Evolutionary conservation across 2,113 vertebrate genomes (phyloP), one percentile per base, ranked within the genome.

Genomic region (Bostrychus sinensis): DNA sequence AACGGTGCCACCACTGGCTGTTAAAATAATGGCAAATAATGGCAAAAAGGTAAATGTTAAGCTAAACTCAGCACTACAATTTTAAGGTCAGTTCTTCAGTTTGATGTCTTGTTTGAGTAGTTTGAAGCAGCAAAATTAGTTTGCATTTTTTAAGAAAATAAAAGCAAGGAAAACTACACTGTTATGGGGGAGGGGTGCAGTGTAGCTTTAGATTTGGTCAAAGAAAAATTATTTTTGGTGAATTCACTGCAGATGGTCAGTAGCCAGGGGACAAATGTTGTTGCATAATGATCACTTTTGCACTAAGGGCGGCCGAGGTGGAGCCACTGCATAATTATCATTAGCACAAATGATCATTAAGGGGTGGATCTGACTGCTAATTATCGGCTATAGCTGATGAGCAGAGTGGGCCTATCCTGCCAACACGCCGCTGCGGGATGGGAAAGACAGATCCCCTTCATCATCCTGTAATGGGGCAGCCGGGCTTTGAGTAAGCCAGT

Each of bases 291-390:
- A 89, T 84, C 67, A 78, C 69, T 86, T 85, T 67, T 71, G 70
- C 57, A 13, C 66, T 71, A 86, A 86, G 32, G 74, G 74, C 76
- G 80, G 83, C 82, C 66, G 79, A 87, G 85, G 88, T 84, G 88
- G 83, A 85, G 85, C 83, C 34, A 22, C 13, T 36, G 81, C 75
- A 73, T 86, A 88, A 90, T 90, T 89, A 90, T 82, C 79, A 85
- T 89, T 90, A 89, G 82, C 77, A 19, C 79, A 77, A 83, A 89
- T 81, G 82, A 89, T 88, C 83, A 89, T 91, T 91, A 91, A 89
- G 84, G 86, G 86, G 85, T 76, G 86, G 85, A 90, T 83, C 82
- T 56, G 80, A 85, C 77, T 70, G 82, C 82, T 89, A 88, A 88
- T 89, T 88, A 91, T 80, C 65, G 75, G 86, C 82, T 84, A 82